Percentiles rank a stretch among this genome's conserved stretches.
phyloP scores from a whole-genome alignment of 2,888 invertebrate species.

The Punctoribates punctum region DNA sequence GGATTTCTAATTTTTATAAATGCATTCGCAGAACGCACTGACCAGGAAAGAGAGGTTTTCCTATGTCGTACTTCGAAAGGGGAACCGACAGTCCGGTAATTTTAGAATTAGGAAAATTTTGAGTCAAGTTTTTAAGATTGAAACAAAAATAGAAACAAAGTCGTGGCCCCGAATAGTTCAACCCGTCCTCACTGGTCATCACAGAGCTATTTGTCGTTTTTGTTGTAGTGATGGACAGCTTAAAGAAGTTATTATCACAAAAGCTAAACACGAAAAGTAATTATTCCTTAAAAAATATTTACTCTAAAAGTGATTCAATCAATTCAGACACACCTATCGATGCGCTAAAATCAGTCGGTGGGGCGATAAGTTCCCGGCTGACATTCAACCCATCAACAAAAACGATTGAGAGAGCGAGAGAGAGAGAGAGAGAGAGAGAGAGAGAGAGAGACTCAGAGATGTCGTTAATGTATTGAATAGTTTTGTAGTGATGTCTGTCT shows the following conservation, averaged over 20 bases:
- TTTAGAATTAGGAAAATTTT: background rate
- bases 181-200: conserved; percentile 65
- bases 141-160: conserved; percentile 24
- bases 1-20: background rate
- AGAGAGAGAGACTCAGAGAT: too few relatives aligned
- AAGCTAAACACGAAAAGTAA: conserved; percentile 69
- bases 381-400: too few relatives aligned
- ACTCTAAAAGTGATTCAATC: conserved; percentile 31
- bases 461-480: too few relatives aligned
- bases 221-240: conserved; percentile 72
- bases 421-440: too few relatives aligned
- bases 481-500: too few relatives aligned
- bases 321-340: conserved; percentile 63
- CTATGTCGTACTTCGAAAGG: conserved; percentile 78
- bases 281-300: conserved; percentile 48
- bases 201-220: conserved; percentile 71
- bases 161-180: conserved; percentile 75
- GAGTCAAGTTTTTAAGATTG: background rate
- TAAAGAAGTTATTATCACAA: conserved; percentile 71
- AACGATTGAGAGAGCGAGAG: too few relatives aligned
- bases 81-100: conserved; percentile 52
- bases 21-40: background rate
- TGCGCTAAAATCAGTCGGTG: conserved; percentile 70
- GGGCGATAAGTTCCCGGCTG: conserved; percentile 75
- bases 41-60: conserved; percentile 62